A percentile compares a stretch with the other conserved stretches of the same genome.
phyloP scores from a whole-genome alignment of 1,140 invertebrate genomes.

The Campoletis sonorensis region DNA sequence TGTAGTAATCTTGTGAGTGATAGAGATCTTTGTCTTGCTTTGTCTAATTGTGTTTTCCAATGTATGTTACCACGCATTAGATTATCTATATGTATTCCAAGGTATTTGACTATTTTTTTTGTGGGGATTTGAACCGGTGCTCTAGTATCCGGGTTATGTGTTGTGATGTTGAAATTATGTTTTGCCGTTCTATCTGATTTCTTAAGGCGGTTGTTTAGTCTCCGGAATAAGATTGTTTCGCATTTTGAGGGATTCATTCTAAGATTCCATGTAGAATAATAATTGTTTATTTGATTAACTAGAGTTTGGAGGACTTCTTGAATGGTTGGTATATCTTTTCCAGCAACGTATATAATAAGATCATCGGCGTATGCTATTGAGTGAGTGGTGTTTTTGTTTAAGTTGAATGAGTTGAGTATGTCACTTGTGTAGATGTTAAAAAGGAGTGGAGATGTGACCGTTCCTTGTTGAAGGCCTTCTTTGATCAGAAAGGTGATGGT shows the following conservation, averaged over 20 bases:
- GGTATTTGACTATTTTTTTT: constrained; percentile 4
- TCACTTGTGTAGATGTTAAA: constrained; percentile 53
- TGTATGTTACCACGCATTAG: background rate
- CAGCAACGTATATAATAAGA: constrained; percentile 31
- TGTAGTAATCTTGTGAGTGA: no score
- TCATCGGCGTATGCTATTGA: constrained; percentile 46
- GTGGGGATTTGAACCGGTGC: background rate
- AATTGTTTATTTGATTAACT: constrained; percentile 37
- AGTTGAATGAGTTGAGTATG: background rate
- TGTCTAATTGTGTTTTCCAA: no score
- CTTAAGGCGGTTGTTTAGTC: no score
- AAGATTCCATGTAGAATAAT: constrained; percentile 45
- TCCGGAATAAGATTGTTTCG: constrained; percentile 46
- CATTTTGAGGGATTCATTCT: constrained; percentile 44
- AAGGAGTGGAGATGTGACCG: constrained; percentile 48
- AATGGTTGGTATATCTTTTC: background rate
- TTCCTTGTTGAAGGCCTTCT: constrained; percentile 54
- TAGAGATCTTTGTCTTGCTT: no score
- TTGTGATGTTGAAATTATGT: background rate
- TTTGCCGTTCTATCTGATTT: background rate
- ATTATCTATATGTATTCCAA: background rate
- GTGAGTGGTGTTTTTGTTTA: background rate
- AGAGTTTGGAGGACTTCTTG: constrained; percentile 28
- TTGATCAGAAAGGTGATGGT: constrained; percentile 18
- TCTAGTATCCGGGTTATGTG: background rate